Evolutionary conservation across 2,888 invertebrate genomes (phyloP).

Genomic region (Dynastes grantii): DNA sequence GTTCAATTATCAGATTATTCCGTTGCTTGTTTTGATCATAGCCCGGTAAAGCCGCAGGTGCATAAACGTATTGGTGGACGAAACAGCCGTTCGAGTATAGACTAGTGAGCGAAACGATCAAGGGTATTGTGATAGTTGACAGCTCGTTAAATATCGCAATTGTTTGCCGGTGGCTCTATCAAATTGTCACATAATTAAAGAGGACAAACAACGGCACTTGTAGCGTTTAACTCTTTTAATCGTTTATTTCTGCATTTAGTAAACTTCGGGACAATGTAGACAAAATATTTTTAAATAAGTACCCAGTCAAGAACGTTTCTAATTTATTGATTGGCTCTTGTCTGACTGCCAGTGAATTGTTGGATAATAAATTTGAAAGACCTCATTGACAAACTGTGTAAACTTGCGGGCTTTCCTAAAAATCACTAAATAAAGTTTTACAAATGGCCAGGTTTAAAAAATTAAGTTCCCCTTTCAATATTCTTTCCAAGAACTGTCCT

Average conservation of each 20-base stretch:
- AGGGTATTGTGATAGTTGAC: constrained; percentile 34
- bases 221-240: constrained; percentile 7
- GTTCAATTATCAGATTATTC: constrained; percentile 46
- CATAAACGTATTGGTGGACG: neutral
- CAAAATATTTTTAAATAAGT: too few species aligned
- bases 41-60: constrained; percentile 4
- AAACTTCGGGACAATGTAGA: too few species aligned
- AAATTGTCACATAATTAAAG: constrained; percentile 39
- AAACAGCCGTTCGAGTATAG: neutral
- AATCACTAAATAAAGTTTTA: too few species aligned
- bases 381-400: too few species aligned
- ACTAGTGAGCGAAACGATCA: constrained; percentile 4
- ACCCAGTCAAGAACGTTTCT: too few species aligned
- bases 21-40: constrained; percentile 32
- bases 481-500: too few species aligned
- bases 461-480: too few species aligned
- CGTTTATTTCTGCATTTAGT: constrained; percentile 7
- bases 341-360: too few species aligned
- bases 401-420: too few species aligned
- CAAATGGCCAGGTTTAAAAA: too few species aligned
- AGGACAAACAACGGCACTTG: constrained; percentile 8
- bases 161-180: constrained; percentile 24
- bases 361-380: too few species aligned
- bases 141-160: constrained; percentile 41
- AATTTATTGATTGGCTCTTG: too few species aligned